Evolutionary conservation across 2,797 vertebrate genomes (phyloP), one percentile per base, ranked within the genome.

Genomic region (Nannoperca obscura): DNA sequence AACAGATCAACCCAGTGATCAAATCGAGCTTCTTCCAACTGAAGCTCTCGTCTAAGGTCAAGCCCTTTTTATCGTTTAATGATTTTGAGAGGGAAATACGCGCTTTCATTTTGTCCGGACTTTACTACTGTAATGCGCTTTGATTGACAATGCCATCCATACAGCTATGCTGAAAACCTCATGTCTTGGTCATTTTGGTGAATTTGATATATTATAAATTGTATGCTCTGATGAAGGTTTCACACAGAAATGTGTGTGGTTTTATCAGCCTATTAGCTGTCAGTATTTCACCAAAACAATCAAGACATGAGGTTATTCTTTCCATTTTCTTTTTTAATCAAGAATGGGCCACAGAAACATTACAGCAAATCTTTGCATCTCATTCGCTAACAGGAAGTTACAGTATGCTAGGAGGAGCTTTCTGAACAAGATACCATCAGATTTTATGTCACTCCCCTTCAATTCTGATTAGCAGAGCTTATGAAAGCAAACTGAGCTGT

Each of bases 401-500:
- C 9, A 54, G 24, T 15, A 14, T 55, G 20, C 24, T 27, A 7
- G 19, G 24, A 69, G 58, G 54, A 30, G 5, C 4, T 46, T 61
- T 76, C 46, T 60, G 22, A 67, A 27, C 3, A 13, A 47, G 22
- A 13, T 9, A 11, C 38, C 6, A 60, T 61, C 30, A 68, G 59
- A 46, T 74, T 58, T 52, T 49, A 54, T 42, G 55, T 4, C 57
- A 64, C 36, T 69, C 20, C 36, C 62, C n/a, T 50, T 44, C 15
- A 64, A 66, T 24, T 52, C 12, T 10, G 15, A 32, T 34, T 6
- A 36, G 50, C 44, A 50, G 34, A 46, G 52, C 17, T 70, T 63
- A 55, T 40, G 62, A 53, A 69, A 69, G 36, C 49, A 55, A 71
- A 62, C 38, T 24, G 27, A 68, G 49, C 50, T 65, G 50, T 76